phyloP scores from a whole-genome alignment of 2,888 invertebrate species.

The Phytoseiulus persimilis region DNA sequence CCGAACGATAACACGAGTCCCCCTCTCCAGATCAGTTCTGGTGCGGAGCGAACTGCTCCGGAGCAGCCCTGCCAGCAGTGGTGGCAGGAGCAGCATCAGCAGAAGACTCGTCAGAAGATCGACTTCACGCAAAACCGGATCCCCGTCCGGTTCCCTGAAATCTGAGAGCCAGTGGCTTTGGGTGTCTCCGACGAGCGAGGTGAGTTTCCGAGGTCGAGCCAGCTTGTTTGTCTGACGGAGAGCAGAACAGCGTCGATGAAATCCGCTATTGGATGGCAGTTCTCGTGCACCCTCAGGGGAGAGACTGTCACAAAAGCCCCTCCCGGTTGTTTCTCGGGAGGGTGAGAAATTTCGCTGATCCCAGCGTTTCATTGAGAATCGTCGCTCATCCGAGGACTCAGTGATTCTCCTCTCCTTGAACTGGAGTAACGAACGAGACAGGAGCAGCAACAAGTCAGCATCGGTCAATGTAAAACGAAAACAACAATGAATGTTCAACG shows the following conservation, averaged over 20 bases:
- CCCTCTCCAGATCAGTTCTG: not conserved
- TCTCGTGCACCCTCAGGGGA: not conserved
- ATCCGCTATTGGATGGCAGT: not conserved
- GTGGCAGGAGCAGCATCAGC: not conserved
- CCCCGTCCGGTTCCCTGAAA: not conserved
- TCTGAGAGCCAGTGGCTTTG: not conserved
- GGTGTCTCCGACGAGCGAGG: not conserved
- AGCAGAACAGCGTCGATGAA: too few species aligned
- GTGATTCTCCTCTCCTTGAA: not conserved
- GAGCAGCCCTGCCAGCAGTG: not conserved
- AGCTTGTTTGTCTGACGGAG: not conserved
- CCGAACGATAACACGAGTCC: not conserved
- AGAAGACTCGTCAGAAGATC: constrained; percentile 5
- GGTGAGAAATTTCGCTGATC: not conserved
- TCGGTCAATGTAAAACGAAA: not conserved
- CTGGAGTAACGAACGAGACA: not conserved
- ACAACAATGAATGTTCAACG: not conserved
- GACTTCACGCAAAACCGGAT: not conserved
- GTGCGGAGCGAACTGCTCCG: not conserved
- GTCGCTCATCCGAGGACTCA: not conserved
- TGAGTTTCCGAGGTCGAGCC: not conserved
- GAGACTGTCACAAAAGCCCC: not conserved
- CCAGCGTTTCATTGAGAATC: not conserved
- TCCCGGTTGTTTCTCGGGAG: not conserved
- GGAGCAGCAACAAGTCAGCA: not conserved